Evolutionary conservation across 2,888 invertebrate species (phyloP).

Genomic region (Odontocolon sp.): DNA sequence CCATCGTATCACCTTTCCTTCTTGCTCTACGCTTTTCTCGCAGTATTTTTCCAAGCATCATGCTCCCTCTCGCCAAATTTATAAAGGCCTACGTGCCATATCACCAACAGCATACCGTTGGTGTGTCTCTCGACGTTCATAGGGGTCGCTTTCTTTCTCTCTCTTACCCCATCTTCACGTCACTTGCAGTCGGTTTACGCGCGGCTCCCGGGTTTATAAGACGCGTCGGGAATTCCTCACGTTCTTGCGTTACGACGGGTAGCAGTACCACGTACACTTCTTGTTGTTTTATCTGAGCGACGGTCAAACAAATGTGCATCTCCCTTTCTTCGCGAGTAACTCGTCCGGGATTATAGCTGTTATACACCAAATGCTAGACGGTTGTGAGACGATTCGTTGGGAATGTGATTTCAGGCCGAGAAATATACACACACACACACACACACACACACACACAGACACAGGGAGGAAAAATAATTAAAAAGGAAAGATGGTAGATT

Average conservation of each 20-base stretch:
- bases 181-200: conserved; percentile 77
- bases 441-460: neutral
- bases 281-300: conserved; percentile 28
- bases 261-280: neutral
- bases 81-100: conserved; percentile 78
- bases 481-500: conserved; percentile 43
- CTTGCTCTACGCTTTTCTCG: conserved; percentile 18
- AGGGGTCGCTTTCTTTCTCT: conserved; percentile 16
- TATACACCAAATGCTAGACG: neutral
- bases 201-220: conserved; percentile 68
- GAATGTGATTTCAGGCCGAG: conserved; percentile 4
- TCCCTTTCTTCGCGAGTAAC: neutral
- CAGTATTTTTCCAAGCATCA: conserved; percentile 45
- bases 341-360: too few relatives aligned
- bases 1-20: conserved; percentile 34
- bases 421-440: too few relatives aligned
- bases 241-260: conserved; percentile 46
- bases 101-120: conserved; percentile 42
- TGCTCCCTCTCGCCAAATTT: conserved; percentile 70
- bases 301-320: conserved; percentile 39
- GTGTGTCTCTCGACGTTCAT: conserved; percentile 33
- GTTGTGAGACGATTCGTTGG: neutral
- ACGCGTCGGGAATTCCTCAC: conserved; percentile 71
- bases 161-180: conserved; percentile 60
- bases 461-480: conserved; percentile 20